phyloP scores from a whole-genome alignment of 2,113 vertebrate genomes.

The Amblyornis subalaris region DNA sequence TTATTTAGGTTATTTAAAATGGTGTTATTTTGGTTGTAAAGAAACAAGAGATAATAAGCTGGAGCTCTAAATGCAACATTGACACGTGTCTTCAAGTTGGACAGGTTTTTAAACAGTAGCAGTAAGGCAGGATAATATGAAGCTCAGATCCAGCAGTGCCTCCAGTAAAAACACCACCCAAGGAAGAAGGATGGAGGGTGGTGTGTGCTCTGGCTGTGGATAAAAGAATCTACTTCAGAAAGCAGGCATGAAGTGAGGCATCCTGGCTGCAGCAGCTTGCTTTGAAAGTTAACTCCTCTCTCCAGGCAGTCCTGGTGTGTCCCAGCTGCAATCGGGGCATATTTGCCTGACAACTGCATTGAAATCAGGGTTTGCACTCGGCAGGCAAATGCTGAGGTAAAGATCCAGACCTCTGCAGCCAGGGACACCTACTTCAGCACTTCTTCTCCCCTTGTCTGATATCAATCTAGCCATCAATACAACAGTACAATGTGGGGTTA shows the following conservation, averaged over 20 bases:
- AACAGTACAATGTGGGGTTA: not conserved
- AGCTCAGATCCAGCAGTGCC: conserved; percentile 12
- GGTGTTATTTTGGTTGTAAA: not conserved
- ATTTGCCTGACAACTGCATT: not conserved
- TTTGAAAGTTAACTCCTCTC: conserved; percentile 47
- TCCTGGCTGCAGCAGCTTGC: conserved; percentile 17
- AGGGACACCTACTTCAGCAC: not conserved
- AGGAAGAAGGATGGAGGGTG: conserved; percentile 10
- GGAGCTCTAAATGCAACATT: not conserved
- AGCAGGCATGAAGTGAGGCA: conserved; percentile 24
- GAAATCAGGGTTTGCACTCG: not conserved
- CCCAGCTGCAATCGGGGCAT: not conserved
- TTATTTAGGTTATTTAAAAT: not conserved
- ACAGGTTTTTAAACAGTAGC: conserved; percentile 46
- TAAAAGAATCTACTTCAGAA: conserved; percentile 57
- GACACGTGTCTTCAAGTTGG: conserved; percentile 34
- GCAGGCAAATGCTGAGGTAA: not conserved
- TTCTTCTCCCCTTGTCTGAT: not conserved
- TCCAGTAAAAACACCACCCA: conserved; percentile 54
- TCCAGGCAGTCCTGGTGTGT: conserved; percentile 3
- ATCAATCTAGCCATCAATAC: not conserved
- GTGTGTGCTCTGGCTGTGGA: conserved; percentile 60
- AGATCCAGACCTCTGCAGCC: not conserved
- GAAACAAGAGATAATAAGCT: not conserved
- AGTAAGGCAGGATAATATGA: not conserved